These are phyloP conservation scores for Phaethon lepturus DNA, from an alignment of 2,113 vertebrate genomes.

Conservation along the genomic window DNA sequence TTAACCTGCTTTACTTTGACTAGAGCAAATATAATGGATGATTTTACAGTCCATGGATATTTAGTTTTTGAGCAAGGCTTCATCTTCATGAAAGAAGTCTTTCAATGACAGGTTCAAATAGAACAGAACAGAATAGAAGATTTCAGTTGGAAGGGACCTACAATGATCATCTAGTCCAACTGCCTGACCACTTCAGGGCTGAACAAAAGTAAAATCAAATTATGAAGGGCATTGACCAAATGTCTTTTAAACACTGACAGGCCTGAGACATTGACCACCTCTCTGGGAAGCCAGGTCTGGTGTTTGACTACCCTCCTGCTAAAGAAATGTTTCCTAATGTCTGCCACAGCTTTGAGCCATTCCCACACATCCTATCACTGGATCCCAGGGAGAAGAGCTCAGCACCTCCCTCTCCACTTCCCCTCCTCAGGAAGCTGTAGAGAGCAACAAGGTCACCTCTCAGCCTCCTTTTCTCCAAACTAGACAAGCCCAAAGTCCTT, in stretches of 20 bases:
- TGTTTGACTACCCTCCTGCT: background rate
- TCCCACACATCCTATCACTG: rapidly evolving
- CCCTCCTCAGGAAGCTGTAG: background rate
- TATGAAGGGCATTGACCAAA: background rate
- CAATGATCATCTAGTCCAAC: background rate
- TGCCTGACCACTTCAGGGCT: background rate
- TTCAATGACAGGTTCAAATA: background rate
- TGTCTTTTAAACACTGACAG: background rate
- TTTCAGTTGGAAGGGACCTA: background rate
- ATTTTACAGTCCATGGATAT: background rate
- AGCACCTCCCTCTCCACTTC: background rate
- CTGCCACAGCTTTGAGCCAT: rapidly evolving
- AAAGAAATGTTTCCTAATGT: background rate
- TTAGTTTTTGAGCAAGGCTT: background rate
- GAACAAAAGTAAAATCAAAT: background rate
- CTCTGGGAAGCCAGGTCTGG: background rate
- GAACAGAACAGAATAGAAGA: background rate
- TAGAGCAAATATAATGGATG: background rate
- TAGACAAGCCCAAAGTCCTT: background rate
- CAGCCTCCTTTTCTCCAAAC: background rate
- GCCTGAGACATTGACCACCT: rapidly evolving
- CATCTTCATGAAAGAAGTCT: background rate
- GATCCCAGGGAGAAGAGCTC: background rate
- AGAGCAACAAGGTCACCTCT: background rate
- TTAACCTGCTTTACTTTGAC: background rate